Base-by-base conservation (phyloP, 2,797 vertebrate genomes). In the Sebastiscus tertius region DNA sequence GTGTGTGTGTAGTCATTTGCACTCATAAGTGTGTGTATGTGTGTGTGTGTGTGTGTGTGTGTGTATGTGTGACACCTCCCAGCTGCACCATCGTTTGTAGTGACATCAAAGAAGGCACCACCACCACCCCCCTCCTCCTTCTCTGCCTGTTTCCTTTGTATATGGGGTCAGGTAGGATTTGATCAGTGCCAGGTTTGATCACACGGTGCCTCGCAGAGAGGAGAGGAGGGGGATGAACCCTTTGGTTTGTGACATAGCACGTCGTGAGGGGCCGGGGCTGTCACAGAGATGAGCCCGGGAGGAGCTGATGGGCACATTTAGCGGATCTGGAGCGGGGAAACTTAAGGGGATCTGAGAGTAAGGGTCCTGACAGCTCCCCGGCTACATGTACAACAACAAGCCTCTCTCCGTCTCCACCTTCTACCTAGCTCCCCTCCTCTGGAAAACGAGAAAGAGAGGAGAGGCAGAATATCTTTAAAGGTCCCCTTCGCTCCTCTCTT, bases 181-280 rank as follows among this genome's bases (percentile, higher is more conserved):
- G 93, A 95, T 95, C 94, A 95, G 90, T 93, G 86, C 80, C 83
- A 79, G 91, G 94, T 95, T 95, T 95, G 95, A 96, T 96, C 95
- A 95, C 88, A 89, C 42, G 73, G 88, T 87, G 80, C 83, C 87
- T 87, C 79, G 87, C 78, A 84, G 83, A 88, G 85, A 81, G 79
- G 76, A 73, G 81, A 77, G 26, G 26, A 18, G 81, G 75, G 84
- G 84, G 86, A 86, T 71, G 84, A 93, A 89, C 88, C 85, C 88
- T 94, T 95, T 95, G 93, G 88, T 93, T 91, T 92, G 95, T 94
- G 94, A 94, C 94, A 94, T 71, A 75, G 80, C 54, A 87, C 58
- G 58, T 85, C 54, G 78, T 77, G 81, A 83, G 85, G 88, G 87
- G 89, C 86, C 78, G 52, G 77, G 79, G 82, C 88, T 94, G 95